Percentiles rank a stretch among this genome's conserved stretches.
Conservation (phyloP, 2,888 invertebrate genomes). For the Hyles lineata region DNA sequence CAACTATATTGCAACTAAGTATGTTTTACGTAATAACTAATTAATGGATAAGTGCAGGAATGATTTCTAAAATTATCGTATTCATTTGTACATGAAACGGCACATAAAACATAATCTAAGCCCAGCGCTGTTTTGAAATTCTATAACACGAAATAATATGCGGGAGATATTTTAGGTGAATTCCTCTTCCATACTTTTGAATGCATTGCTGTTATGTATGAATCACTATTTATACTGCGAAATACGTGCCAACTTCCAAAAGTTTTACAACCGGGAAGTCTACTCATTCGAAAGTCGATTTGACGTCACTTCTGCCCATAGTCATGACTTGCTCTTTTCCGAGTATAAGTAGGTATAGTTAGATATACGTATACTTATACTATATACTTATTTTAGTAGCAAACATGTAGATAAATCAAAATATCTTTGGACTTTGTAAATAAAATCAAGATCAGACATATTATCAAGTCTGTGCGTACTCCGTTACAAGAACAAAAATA, state of each 20-base stretch:
- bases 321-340: not conserved
- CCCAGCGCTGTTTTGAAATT: not conserved
- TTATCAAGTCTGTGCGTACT: too few species aligned
- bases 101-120: not conserved
- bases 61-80: not conserved
- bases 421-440: too few species aligned
- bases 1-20: not conserved
- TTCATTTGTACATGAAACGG: not conserved
- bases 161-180: not conserved
- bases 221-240: not conserved
- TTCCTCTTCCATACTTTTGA: not conserved
- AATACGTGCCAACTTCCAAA: conserved; percentile 3
- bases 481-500: not conserved
- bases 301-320: not conserved
- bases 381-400: too few species aligned
- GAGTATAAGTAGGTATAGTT: not conserved
- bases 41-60: not conserved
- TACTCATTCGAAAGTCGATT: not conserved
- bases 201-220: not conserved
- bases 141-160: not conserved
- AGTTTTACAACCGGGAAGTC: not conserved
- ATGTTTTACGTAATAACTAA: not conserved
- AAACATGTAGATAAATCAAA: too few species aligned
- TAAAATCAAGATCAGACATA: too few species aligned
- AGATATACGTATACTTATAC: not conserved